phyloP scores from a whole-genome alignment of 2,113 vertebrate species.

The Podarcis muralis region DNA sequence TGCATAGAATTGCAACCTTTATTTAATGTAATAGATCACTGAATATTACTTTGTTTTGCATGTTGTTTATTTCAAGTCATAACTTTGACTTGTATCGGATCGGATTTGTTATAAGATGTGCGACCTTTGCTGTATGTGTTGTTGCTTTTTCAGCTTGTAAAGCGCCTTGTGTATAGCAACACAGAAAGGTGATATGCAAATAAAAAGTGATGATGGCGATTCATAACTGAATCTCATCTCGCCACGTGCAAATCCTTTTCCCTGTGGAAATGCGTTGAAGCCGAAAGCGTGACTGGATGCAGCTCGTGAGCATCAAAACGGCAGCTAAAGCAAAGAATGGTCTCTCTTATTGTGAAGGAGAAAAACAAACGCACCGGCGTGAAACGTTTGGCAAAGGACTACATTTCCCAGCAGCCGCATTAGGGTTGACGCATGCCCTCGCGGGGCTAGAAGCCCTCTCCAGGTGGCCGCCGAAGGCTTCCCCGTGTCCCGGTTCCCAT shows the following conservation, averaged over 20 bases:
- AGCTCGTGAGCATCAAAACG: background rate
- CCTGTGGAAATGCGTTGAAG: background rate
- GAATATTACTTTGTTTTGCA: no score
- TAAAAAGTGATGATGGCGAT: background rate
- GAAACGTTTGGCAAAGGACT: background rate
- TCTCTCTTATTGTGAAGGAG: background rate
- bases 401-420: background rate
- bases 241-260: background rate
- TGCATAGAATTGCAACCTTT: no score
- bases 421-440: background rate
- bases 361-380: background rate
- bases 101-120: no score
- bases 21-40: no score
- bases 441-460: background rate
- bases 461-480: background rate
- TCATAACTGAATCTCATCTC: background rate
- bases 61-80: no score
- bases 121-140: no score
- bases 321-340: background rate
- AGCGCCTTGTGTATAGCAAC: no score
- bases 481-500: background rate
- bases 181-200: no score
- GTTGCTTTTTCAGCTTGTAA: no score
- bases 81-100: no score
- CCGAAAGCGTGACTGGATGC: background rate